Base-by-base conservation (phyloP, 2,113 vertebrate genomes). In the Microcebus murinus region DNA sequence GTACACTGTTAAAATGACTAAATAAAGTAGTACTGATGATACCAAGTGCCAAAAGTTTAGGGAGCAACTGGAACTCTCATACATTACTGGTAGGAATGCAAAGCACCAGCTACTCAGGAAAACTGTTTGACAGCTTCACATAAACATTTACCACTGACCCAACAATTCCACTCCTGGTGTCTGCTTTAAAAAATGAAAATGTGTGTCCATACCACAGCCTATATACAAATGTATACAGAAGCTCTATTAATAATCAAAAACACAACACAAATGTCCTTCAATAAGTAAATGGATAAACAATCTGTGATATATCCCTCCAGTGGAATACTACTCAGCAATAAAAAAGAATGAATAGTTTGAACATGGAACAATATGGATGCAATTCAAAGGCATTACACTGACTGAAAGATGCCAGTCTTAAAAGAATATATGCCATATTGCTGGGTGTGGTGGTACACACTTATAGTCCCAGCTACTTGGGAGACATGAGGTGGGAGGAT, bases 131-230 rank as follows among this genome's bases (percentile, higher is more conserved):
- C 18, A 57, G 86, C 42, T 61, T 34, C 42, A 52, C 52, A 14
- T n/a, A 76, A 92, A 73, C 42, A 84, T 61, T 89, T 93, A 18
- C 39, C 61, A 83, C 10, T 70, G 50, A 83, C 23, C 14, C 48
- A 76, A n/a, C 11, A 84, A n/a, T 83, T 77, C 79, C 6, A 45
- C 31, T 50, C 61, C 52, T 52, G n/a, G 25, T 29, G 52, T 84
- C 52, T 89, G 50, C 85, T 84, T 89, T 70, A 29, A 84, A 77
- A 92, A 96, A 18, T 84, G 8, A 76, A 84, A 74, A 77, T 83
- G 55, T 57, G 36, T 83, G 9, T 48, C 86, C 59, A 50, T 17
- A 88, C 39, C 59, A 59, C 68, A 92, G 68, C 9, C 14, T 27
- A 73, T 8, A 50, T 71, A 45, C 36, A 94, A 25, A 83, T 63